These are phyloP conservation scores for Drosophila gunungcola DNA, from an alignment of 1,140 invertebrate genomes.

Conservation along the genomic window DNA sequence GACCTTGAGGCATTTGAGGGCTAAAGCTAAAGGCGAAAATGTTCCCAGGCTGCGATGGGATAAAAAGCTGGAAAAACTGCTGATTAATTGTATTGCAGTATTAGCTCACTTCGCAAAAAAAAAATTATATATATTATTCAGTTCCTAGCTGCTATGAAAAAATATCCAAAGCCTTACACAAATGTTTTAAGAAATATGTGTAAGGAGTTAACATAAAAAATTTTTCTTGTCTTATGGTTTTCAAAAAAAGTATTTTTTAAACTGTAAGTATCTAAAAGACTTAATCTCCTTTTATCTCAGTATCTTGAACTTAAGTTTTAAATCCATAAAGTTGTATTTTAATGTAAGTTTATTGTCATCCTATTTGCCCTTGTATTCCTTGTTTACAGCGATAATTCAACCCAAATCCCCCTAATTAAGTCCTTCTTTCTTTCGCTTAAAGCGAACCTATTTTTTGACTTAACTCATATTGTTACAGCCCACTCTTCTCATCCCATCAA, in stretches of 20 bases:
- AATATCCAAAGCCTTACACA: too few species aligned
- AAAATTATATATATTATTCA: neutral
- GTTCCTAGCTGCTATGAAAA: too few species aligned
- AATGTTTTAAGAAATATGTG: too few species aligned
- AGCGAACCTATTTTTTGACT: neutral
- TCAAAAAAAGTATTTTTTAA: too few species aligned
- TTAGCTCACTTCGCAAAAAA: neutral
- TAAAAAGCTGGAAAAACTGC: neutral
- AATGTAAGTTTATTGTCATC: too few species aligned
- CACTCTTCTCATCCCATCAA: neutral
- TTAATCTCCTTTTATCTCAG: too few species aligned
- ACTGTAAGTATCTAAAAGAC: too few species aligned
- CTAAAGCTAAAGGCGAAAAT: slow-evolving; percentile 2
- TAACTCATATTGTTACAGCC: neutral
- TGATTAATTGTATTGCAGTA: neutral
- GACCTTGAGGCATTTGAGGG: slow-evolving; percentile 20
- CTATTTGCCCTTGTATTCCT: too few species aligned
- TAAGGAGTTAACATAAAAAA: too few species aligned
- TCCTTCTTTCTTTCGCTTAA: slow-evolving; percentile 8
- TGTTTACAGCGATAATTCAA: neutral
- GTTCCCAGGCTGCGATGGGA: slow-evolving; percentile 18
- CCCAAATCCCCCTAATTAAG: neutral
- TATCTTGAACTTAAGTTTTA: too few species aligned
- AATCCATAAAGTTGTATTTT: too few species aligned
- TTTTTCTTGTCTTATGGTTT: too few species aligned